These are phyloP conservation scores for Gila orcuttii DNA, from an alignment of 2,113 vertebrate species.

Conservation along the genomic window DNA sequence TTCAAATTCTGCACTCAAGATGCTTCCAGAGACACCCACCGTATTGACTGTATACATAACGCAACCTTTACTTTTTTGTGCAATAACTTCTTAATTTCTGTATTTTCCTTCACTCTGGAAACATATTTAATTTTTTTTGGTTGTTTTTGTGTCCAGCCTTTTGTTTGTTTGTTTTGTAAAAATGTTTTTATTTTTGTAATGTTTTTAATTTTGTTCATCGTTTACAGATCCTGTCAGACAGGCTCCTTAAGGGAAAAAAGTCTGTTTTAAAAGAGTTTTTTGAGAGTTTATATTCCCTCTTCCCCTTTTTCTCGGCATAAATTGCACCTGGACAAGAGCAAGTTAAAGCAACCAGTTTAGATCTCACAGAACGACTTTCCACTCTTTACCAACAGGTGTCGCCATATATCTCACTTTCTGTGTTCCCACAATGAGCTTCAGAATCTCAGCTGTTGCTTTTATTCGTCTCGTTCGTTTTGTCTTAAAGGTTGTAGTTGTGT, in stretches of 20 bases:
- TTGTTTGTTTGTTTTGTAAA: conserved; percentile 66
- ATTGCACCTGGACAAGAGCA: background rate
- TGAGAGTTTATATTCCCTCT: background rate
- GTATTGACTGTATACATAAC: conserved; percentile 76
- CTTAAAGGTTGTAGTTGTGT: conserved; percentile 15
- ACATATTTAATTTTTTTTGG: conserved; percentile 73
- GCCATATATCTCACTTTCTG: conserved; percentile 27
- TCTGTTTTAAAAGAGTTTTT: conserved; percentile 30
- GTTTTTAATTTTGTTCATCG: conserved; percentile 76
- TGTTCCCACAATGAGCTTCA: background rate
- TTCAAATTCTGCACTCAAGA: conserved; percentile 64
- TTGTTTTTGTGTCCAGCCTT: conserved; percentile 85
- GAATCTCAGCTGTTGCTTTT: background rate
- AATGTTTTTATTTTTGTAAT: conserved; percentile 79
- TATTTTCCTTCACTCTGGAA: conserved; percentile 58
- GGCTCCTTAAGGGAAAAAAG: conserved; percentile 61
- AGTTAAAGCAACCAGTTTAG: background rate
- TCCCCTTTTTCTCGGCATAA: conserved; percentile 22
- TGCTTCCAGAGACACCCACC: conserved; percentile 62
- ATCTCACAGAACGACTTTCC: background rate
- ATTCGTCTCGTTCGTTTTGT: background rate
- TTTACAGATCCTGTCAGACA: conserved; percentile 85
- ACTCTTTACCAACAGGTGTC: conserved; percentile 29
- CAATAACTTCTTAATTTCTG: conserved; percentile 82
- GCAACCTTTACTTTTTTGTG: conserved; percentile 76